A percentile compares a stretch with the other conserved stretches of the same genome.
phyloP scores from a whole-genome alignment of 2,797 vertebrate genomes.

The Myiotriccus ornatus region DNA sequence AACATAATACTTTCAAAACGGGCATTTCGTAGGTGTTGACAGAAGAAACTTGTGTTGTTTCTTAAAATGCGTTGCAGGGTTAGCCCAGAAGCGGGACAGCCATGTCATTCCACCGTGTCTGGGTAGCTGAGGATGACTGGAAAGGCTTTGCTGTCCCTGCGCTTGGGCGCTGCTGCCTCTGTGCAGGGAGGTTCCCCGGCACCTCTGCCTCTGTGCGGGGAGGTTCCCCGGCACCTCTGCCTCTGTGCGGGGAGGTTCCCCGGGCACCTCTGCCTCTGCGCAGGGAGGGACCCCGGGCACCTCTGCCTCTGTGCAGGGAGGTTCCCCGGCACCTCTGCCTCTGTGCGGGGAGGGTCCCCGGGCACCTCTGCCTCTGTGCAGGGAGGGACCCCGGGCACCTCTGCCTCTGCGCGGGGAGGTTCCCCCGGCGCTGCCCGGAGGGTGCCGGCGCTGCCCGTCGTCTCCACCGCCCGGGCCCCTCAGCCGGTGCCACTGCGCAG shows the following conservation, averaged over 20 bases:
- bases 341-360: accelerated
- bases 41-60: not conserved
- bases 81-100: not conserved
- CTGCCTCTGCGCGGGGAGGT: accelerated
- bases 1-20: not conserved
- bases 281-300: not conserved
- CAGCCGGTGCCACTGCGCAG: not conserved
- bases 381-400: not conserved
- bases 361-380: accelerated
- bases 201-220: accelerated
- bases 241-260: accelerated
- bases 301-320: accelerated
- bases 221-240: not conserved
- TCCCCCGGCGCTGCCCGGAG: not conserved
- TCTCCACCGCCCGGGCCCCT: no score
- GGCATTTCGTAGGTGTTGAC: not conserved
- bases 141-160: accelerated
- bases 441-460: no score
- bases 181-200: accelerated
- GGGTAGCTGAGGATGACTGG: not conserved
- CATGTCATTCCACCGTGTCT: accelerated
- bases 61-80: accelerated
- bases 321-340: not conserved
- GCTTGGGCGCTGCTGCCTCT: accelerated
- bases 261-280: accelerated